Conservation (phyloP, 2,888 invertebrate species). For the Eupithecia vulgata region DNA sequence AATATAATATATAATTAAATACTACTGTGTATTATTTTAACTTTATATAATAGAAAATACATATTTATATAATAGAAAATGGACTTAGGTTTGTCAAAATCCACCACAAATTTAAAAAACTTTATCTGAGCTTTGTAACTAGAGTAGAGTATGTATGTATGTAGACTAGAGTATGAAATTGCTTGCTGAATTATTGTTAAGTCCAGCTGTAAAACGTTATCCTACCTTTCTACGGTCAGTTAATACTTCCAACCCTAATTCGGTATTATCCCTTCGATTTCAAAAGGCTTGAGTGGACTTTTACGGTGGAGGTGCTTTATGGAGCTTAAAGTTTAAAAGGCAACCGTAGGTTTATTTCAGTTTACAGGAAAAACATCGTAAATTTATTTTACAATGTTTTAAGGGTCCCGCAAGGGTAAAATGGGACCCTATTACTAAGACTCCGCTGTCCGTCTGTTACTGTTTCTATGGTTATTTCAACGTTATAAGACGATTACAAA, state of each 20-base stretch:
- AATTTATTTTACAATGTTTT: neutral
- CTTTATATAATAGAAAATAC: too few species aligned
- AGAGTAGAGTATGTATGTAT: neutral
- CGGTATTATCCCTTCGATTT: constrained; percentile 46
- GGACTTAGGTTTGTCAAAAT: too few species aligned
- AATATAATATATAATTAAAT: too few species aligned
- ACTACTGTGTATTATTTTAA: too few species aligned
- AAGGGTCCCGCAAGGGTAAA: too few species aligned
- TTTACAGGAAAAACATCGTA: neutral
- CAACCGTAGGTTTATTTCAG: neutral
- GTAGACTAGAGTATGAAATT: neutral
- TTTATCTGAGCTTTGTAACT: neutral
- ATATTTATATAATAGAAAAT: too few species aligned
- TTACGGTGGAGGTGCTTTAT: constrained; percentile 46
- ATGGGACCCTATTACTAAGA: too few species aligned
- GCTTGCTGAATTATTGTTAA: constrained; percentile 23
- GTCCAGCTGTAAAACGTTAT: constrained; percentile 33
- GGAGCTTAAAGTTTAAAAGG: constrained; percentile 14
- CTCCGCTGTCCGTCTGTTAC: too few species aligned
- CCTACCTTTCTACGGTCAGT: constrained; percentile 44
- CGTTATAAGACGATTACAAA: too few species aligned
- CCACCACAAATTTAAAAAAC: neutral
- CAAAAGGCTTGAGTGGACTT: constrained; percentile 42
- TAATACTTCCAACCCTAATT: constrained; percentile 46
- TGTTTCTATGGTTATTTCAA: too few species aligned